A percentile compares a stretch with the other conserved stretches of the same genome.
Conservation (phyloP, 1,140 invertebrate genomes). For the Drosophila asahinai region DNA sequence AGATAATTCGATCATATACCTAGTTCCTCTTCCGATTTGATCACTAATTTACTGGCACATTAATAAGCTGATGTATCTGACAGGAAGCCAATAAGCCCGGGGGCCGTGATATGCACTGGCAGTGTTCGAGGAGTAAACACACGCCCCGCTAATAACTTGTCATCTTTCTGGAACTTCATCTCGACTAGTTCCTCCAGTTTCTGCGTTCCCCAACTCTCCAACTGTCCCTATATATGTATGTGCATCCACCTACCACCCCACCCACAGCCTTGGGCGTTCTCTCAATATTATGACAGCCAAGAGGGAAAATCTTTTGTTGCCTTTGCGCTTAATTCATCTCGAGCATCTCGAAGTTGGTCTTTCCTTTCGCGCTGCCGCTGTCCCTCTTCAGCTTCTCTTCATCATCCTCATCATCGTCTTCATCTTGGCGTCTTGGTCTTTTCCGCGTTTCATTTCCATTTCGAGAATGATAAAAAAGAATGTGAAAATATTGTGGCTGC, state of each 20-base stretch:
- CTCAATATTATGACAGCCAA: slow-evolving; percentile 65
- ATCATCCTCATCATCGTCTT: slow-evolving; percentile 23
- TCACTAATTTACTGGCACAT: slow-evolving; percentile 23
- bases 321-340: slow-evolving; percentile 61
- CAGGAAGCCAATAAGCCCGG: slow-evolving; percentile 38
- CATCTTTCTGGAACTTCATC: slow-evolving; percentile 53
- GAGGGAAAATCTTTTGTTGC: slow-evolving; percentile 71
- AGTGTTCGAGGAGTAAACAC: slow-evolving; percentile 20
- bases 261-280: slow-evolving; percentile 27
- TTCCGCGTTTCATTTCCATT: slow-evolving; percentile 66
- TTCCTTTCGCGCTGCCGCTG: slow-evolving; percentile 12
- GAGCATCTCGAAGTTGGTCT: slow-evolving; percentile 71
- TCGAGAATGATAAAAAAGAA: slow-evolving; percentile 64
- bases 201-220: background rate
- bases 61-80: slow-evolving; percentile 35
- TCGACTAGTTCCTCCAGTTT: slow-evolving; percentile 30
- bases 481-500: slow-evolving; percentile 63
- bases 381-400: slow-evolving; percentile 28
- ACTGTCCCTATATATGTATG: background rate
- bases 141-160: slow-evolving; percentile 72
- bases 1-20: background rate
- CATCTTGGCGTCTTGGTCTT: slow-evolving; percentile 28
- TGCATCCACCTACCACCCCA: background rate
- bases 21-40: slow-evolving; percentile 9
- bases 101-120: slow-evolving; percentile 4